Base-by-base conservation (phyloP, 1,140 invertebrate species). In the Cyrtorhinus lividipennis region DNA sequence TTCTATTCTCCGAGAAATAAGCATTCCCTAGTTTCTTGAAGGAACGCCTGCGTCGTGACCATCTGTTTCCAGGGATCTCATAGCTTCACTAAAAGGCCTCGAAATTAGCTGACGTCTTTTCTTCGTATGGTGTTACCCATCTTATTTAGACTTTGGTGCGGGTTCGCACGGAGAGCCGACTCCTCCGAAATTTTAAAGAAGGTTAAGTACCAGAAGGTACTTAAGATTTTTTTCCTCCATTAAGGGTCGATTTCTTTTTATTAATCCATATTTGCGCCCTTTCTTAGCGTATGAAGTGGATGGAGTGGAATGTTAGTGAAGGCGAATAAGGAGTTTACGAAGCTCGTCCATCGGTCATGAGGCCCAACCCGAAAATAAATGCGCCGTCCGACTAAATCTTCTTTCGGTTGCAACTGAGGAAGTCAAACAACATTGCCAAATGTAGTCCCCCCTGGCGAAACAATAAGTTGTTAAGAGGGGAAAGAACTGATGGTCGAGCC, bases 21-120 rank as follows among this genome's bases (percentile, higher is more conserved):
- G 18, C 48, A 53, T 22, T 53, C 48, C 20, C 48, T 20, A 13
- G 48, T 53, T 53, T 53, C 20, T 20, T 15, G 48, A 20, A 20
- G 48, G 48, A 53, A 53, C 48, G 48, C 48, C 48, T 53, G 48
- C 48, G 48, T 53, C 48, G 48, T 53, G 48, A 53, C 48, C 48
- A 53, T 10, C 48, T 53, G 48, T 53, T 53, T 53, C 48, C 48
- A 22, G 10, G 20, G 48, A 20, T 53, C 48, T 20, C 20, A 53
- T 53, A 53, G 20, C 48, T 20, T 53, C 10, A 12, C 48, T 53
- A 53, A 53, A 53, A 20, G 3, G 10, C 20, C 20, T 10, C 10
- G 20, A 53, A 53, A 53, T 53, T 53, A 53, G 8, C 48, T 22
- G 10, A 20, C 48, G 48, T 44, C 38, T 8, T 44, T 44, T 44